phyloP scores from a whole-genome alignment of 2,797 vertebrate species.

The Chrysocyon brachyurus region DNA sequence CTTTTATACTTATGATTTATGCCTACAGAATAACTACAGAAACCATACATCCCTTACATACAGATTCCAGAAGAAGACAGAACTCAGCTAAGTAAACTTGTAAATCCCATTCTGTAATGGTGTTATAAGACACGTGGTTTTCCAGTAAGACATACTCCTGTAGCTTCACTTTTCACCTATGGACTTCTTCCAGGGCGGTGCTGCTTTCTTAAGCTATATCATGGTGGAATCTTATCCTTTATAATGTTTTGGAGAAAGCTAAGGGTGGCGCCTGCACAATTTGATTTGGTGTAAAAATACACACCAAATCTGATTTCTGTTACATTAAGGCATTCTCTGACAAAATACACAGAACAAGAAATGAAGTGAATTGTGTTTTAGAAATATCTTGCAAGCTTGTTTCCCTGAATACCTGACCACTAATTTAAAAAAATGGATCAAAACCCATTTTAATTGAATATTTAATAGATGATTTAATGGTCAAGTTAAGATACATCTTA shows the following conservation, averaged over 20 bases:
- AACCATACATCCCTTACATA: background rate
- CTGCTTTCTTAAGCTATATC: constrained; percentile 86
- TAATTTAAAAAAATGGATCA: constrained; percentile 93
- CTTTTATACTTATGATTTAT: constrained; percentile 73
- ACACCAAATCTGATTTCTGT: constrained; percentile 97
- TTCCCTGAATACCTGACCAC: constrained; percentile 92
- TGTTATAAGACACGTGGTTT: constrained; percentile 1
- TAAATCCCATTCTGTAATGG: constrained; percentile 1
- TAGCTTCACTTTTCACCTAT: constrained; percentile 40
- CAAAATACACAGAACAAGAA: constrained; percentile 94
- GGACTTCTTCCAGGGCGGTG: constrained; percentile 72
- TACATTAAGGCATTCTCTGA: constrained; percentile 97
- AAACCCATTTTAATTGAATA: constrained; percentile 91
- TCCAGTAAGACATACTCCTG: constrained; percentile 71
- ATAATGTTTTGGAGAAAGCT: constrained; percentile 91
- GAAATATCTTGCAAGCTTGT: constrained; percentile 87
- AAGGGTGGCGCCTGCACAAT: constrained; percentile 96
- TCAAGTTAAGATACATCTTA: constrained; percentile 89
- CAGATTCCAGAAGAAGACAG: background rate
- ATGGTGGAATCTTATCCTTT: constrained; percentile 91
- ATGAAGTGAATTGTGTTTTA: constrained; percentile 91
- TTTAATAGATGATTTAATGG: constrained; percentile 89
- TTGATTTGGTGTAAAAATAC: constrained; percentile 99
- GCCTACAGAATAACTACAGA: constrained; percentile 49
- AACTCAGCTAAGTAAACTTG: constrained; percentile 45